Evolutionary conservation across 2,113 vertebrate species (phyloP).

Genomic region (Falco punctatus): DNA sequence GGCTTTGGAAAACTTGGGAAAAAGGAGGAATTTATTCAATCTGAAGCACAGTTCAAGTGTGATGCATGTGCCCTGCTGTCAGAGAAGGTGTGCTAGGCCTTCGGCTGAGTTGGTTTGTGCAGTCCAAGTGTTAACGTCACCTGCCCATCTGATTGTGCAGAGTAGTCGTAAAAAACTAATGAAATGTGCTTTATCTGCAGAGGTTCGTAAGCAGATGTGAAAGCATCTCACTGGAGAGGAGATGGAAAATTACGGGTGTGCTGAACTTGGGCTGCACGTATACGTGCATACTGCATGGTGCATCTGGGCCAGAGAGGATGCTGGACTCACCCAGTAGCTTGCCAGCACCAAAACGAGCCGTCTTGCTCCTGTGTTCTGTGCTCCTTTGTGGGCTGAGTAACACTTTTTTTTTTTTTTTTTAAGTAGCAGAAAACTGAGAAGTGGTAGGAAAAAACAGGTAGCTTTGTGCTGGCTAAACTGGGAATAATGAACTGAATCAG

Average conservation of each 20-base stretch:
- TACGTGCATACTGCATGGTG: accelerated
- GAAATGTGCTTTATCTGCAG: not conserved
- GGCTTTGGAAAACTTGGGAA: not conserved
- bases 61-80: not conserved
- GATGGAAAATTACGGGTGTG: not conserved
- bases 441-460: not conserved
- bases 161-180: not conserved
- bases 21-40: not conserved
- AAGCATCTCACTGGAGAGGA: not conserved
- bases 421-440: not conserved
- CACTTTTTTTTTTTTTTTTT: accelerated
- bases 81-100: not conserved
- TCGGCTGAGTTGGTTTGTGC: accelerated
- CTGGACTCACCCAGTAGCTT: not conserved
- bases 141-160: not conserved
- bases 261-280: not conserved
- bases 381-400: accelerated
- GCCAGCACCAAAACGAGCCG: not conserved
- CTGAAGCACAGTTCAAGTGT: not conserved
- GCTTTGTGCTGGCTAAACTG: not conserved
- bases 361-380: accelerated
- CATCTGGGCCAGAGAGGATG: not conserved
- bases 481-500: not conserved
- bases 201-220: not conserved
- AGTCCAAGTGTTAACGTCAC: not conserved